Conservation (phyloP, 2,888 invertebrate genomes). For the Epirrhoe tristata region DNA sequence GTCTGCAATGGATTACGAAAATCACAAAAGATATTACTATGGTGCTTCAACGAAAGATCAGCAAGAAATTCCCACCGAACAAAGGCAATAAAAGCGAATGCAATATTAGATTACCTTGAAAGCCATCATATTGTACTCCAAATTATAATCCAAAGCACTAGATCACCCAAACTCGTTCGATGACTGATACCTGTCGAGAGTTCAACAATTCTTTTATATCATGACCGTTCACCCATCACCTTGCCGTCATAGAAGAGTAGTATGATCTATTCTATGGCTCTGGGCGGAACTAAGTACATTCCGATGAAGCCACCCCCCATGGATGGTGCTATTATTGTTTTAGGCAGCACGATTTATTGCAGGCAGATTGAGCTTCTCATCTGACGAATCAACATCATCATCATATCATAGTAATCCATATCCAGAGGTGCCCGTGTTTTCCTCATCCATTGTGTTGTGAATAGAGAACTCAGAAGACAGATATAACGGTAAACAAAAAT, state of each 20-base stretch:
- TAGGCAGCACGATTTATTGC: conserved; percentile 41
- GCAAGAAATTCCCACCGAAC: conserved; percentile 9
- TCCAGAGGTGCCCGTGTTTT: no score
- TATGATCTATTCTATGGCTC: conserved; percentile 23
- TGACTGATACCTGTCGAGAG: conserved; percentile 45
- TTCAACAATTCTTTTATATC: conserved; percentile 45
- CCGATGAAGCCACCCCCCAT: conserved; percentile 62
- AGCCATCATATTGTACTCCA: conserved; percentile 37
- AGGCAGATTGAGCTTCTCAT: neutral
- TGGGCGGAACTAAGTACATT: conserved; percentile 45
- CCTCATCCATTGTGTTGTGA: no score
- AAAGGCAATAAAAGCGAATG: conserved; percentile 12
- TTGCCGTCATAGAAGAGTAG: conserved; percentile 36
- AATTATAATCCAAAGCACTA: conserved; percentile 35
- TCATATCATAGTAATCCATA: neutral
- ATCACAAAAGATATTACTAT: no score
- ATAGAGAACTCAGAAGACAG: no score
- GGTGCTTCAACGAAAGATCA: neutral
- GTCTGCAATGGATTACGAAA: no score
- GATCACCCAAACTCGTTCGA: conserved; percentile 39
- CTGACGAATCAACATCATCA: neutral
- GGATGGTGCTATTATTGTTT: conserved; percentile 53
- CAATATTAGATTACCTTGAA: conserved; percentile 36
- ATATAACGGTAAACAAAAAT: no score
- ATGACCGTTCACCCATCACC: conserved; percentile 49